phyloP scores from a whole-genome alignment of 2,797 vertebrate species.

The Tamandua tetradactyla region DNA sequence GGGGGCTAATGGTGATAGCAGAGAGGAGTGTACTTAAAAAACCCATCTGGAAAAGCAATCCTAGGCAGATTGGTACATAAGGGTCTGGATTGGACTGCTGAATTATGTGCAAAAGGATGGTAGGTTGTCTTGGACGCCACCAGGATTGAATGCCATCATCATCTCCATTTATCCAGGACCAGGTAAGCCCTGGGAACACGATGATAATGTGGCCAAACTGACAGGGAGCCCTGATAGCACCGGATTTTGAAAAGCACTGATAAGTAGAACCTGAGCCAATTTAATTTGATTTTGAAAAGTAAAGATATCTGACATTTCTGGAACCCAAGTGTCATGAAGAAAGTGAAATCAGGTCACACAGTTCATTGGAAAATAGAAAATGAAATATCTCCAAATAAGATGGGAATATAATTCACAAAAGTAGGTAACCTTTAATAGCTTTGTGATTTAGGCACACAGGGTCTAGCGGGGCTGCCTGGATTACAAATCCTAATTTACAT shows the following conservation, averaged over 20 bases:
- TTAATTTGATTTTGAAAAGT: background rate
- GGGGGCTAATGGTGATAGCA: background rate
- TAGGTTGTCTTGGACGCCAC: background rate
- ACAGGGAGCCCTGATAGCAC: background rate
- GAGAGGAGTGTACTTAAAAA: background rate
- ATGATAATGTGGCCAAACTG: accelerated
- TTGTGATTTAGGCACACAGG: background rate
- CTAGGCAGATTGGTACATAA: background rate
- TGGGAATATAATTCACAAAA: background rate
- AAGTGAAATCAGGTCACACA: background rate
- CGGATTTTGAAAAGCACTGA: background rate
- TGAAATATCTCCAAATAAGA: background rate
- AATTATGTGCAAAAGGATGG: background rate
- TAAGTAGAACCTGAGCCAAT: background rate
- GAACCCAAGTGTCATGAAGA: background rate
- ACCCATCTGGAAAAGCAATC: background rate
- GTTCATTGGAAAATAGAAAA: background rate
- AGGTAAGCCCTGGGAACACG: too few relatives aligned
- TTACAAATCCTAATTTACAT: background rate
- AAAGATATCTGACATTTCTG: background rate
- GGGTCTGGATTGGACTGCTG: background rate
- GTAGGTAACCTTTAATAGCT: background rate
- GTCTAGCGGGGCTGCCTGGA: background rate
- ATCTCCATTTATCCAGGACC: background rate
- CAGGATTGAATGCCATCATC: background rate